Base-by-base conservation (phyloP, 2,797 vertebrate genomes). In the Esox masquinongy region DNA sequence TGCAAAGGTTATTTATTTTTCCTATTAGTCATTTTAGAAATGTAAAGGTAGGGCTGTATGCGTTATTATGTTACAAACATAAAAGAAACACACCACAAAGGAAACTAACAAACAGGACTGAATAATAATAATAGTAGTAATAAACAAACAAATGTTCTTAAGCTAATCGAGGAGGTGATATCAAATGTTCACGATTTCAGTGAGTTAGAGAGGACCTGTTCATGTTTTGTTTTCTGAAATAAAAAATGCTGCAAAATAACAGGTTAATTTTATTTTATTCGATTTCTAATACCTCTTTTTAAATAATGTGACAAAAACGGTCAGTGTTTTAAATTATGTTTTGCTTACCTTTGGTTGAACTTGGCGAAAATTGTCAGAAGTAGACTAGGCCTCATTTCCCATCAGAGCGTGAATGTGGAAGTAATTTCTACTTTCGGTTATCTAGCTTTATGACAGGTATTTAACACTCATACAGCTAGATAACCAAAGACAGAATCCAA, bases 401-500 rank as follows among this genome's bases (percentile, higher is more conserved):
- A 59, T 31, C 16, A 4, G 34, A 68, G 26, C 74, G 68, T 3
- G 2, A 83, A 72, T 89, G 82, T 88, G 95, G 95, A 96, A 94
- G 94, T 94, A 91, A 96, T 97, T 98, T 96, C 95, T 99, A 97
- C 97, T 97, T 99, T 99, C 97, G 97, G 97, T 99, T 99, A 97
- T 98, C 97, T 99, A 99, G 97, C 97, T 99, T 98, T 99, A 99
- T 99, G 97, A 98, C 83, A 96, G 82, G 88, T 93, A 91, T 82
- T 95, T 95, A 94, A 95, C 92, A 96, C 96, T 97, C 96, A 98
- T 98, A 98, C 96, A 98, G 97, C 97, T 98, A 98, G 97, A 98
- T 97, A 98, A 98, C 97, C 97, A 97, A 98, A 98, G 97, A 98
- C 93, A 98, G 93, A 97, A 98, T 96, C 96, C 85, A 91, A 94